phyloP scores from a whole-genome alignment of 2,797 vertebrate genomes.

The Yasuhikotakia modesta region DNA sequence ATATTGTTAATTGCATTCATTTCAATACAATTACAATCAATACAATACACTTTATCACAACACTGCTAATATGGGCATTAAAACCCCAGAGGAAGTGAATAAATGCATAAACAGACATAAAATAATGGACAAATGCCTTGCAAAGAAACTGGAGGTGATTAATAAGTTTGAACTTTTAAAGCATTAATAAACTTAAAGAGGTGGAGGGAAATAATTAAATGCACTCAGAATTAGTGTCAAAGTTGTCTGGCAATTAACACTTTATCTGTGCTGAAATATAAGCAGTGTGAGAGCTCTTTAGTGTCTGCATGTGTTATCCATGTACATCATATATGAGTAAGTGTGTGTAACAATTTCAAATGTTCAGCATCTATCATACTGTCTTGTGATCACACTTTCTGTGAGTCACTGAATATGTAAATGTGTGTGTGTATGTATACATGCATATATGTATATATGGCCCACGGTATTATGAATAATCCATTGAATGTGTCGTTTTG shows the following conservation, averaged over 20 bases:
- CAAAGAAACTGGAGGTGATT: background rate
- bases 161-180: conserved; percentile 7
- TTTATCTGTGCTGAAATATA: conserved; percentile 18
- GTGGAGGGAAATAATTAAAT: background rate
- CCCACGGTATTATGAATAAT: conserved; percentile 45
- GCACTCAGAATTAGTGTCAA: background rate
- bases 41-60: no score
- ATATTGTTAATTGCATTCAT: no score
- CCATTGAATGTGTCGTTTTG: conserved; percentile 39
- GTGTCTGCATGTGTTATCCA: background rate
- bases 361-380: conserved; percentile 28
- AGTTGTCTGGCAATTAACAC: conserved; percentile 57
- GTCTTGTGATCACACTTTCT: conserved; percentile 34
- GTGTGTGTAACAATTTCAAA: conserved; percentile 29
- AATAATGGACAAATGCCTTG: conserved; percentile 5
- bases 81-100: conserved; percentile 22
- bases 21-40: no score
- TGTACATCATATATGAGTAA: background rate
- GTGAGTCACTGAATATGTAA: conserved; percentile 28
- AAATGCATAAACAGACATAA: conserved; percentile 8
- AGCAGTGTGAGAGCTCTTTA: background rate
- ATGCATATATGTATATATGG: no score
- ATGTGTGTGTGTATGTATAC: conserved; percentile 48
- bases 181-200: conserved; percentile 19
- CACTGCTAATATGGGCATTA: conserved; percentile 63